Evolutionary conservation across 1,140 invertebrate species (phyloP), one percentile per base, ranked within the genome.

Genomic region (Archivesica marissinica): DNA sequence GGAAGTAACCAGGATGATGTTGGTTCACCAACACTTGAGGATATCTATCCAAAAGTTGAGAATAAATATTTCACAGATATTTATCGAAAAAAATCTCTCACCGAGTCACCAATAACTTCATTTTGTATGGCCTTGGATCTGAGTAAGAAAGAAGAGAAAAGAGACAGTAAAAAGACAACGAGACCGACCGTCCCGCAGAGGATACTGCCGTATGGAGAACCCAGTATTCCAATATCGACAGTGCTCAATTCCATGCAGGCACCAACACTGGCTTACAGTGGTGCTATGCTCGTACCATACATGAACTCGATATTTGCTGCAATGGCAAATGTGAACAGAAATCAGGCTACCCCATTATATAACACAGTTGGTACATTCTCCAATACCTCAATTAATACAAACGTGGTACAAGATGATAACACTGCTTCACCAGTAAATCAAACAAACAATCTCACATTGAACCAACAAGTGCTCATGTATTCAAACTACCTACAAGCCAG

Each of bases 261-360:
- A 33, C 77, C 77, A 44, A 66, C 77, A 11, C 44, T 79, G 15
- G 38, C 77, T 15, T 79, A 79, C 41, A 64, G 30, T 66, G 54
- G 56, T 64, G 77, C 56, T 25, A 47, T 79, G 77, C 38, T 79
- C 17, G 77, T 79, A n/a, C 77, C 77, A 11, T 79, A 79, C 25
- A 66, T 68, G 59, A 68, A 79, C n/a, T 68, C 77, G 2, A 79
- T 79, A 9, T 79, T 79, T 66, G 61, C 77, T 30, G 77, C 77
- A 13, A 50, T 79, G 77, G 61, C n/a, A 2, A 35, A 66, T 25
- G 7, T 64, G 23, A 79, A 76, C 33, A 76, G 39, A 23, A 76
- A 9, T 9, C 41, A 61, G 38, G 4, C 66, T 30, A 20, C 23
- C 41, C 39, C 66, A 13, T 15, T 23, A 25, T 35, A 66, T n/a